Evolutionary conservation across 2,888 invertebrate species (phyloP).

Genomic region (Meteorus colon): DNA sequence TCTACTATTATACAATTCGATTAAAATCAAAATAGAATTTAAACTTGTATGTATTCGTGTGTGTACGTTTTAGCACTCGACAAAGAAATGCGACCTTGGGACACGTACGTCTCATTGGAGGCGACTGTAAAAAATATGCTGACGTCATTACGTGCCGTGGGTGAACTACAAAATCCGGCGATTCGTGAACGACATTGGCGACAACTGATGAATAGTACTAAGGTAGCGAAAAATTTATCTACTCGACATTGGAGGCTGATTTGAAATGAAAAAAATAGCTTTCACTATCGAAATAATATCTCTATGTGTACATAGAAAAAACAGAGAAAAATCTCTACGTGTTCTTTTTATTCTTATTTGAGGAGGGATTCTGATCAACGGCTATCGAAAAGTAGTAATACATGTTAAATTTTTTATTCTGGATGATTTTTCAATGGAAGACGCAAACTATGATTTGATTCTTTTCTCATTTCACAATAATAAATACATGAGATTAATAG

Average conservation of each 20-base stretch:
- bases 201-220: slow-evolving; percentile 96
- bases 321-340: slow-evolving; percentile 4
- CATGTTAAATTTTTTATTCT: too few species aligned
- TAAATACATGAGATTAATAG: too few species aligned
- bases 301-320: slow-evolving; percentile 16
- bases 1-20: neutral
- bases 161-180: slow-evolving; percentile 96
- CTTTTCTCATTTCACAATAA: too few species aligned
- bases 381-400: too few species aligned
- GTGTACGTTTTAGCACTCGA: slow-evolving; percentile 79
- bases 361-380: too few species aligned
- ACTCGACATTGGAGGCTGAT: slow-evolving; percentile 18
- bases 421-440: too few species aligned
- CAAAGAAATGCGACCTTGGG: slow-evolving; percentile 97
- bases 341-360: too few species aligned
- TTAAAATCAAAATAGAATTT: neutral
- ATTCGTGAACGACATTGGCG: slow-evolving; percentile 98
- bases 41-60: neutral
- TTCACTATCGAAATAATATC: neutral
- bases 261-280: slow-evolving; percentile 15
- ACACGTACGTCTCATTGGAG: slow-evolving; percentile 90
- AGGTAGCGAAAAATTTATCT: slow-evolving; percentile 77
- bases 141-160: slow-evolving; percentile 94
- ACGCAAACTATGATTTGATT: too few species aligned
- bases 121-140: slow-evolving; percentile 96